Evolutionary conservation across 2,888 invertebrate species (phyloP).

Genomic region (Cataglyphis altisquamis): DNA sequence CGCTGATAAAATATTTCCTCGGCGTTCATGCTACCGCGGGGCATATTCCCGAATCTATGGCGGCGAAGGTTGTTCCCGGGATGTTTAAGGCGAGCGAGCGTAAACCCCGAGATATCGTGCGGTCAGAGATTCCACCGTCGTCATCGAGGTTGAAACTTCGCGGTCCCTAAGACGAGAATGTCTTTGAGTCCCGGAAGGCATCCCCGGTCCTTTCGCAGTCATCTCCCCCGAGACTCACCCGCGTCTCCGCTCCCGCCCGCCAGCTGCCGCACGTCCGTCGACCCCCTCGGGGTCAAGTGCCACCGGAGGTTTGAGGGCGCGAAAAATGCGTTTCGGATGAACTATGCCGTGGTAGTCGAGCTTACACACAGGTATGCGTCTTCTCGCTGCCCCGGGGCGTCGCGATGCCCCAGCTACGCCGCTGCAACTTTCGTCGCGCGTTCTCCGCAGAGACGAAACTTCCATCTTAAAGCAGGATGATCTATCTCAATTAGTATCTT

Average conservation of each 20-base stretch:
- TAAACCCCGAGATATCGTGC: constrained; percentile 81
- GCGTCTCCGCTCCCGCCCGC: constrained; percentile 33
- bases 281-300: constrained; percentile 66
- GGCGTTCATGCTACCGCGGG: constrained; percentile 43
- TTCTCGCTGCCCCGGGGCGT: constrained; percentile 57
- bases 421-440: constrained; percentile 20
- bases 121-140: constrained; percentile 84
- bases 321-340: constrained; percentile 78
- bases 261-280: background rate
- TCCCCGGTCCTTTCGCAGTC: constrained; percentile 60
- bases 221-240: constrained; percentile 20
- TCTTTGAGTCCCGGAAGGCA: constrained; percentile 85
- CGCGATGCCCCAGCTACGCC: background rate
- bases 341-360: constrained; percentile 72
- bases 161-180: constrained; percentile 85
- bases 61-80: constrained; percentile 69
- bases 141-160: constrained; percentile 81
- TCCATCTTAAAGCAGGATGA: background rate
- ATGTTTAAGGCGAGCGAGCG: constrained; percentile 75
- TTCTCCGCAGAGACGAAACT: constrained; percentile 17
- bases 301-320: constrained; percentile 68
- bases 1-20: constrained; percentile 62
- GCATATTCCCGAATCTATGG: constrained; percentile 26
- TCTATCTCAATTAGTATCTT: background rate
- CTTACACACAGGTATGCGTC: constrained; percentile 72